phyloP scores from a whole-genome alignment of 2,113 vertebrate species.

The Xiphophorus couchianus region DNA sequence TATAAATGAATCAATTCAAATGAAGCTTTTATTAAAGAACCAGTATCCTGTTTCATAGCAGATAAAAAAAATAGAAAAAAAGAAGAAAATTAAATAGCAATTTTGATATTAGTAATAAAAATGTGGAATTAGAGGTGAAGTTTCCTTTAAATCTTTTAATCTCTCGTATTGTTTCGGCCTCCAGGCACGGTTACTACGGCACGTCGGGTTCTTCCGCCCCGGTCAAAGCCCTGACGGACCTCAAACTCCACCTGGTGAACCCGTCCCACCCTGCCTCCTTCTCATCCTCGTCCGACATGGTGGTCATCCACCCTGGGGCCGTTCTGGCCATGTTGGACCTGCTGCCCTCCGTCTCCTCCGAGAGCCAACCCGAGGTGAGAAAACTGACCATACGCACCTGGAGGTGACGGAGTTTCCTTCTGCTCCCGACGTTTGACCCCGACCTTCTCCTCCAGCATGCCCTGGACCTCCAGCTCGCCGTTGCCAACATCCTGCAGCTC shows the following conservation, averaged over 20 bases:
- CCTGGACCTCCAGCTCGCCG: slow-evolving; percentile 92
- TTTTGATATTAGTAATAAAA: too few relatives aligned
- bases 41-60: too few relatives aligned
- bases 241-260: slow-evolving; percentile 84
- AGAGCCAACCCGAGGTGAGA: slow-evolving; percentile 93
- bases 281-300: slow-evolving; percentile 83
- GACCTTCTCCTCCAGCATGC: slow-evolving; percentile 83
- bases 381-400: neutral
- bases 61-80: too few relatives aligned
- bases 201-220: slow-evolving; percentile 85
- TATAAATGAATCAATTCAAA: too few relatives aligned
- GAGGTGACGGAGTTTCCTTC: neutral
- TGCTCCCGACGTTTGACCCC: too few relatives aligned
- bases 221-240: slow-evolving; percentile 84
- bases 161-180: neutral
- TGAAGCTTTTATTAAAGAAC: too few relatives aligned
- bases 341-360: slow-evolving; percentile 89
- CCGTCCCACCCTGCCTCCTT: slow-evolving; percentile 73
- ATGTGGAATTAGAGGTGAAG: neutral
- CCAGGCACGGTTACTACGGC: slow-evolving; percentile 90
- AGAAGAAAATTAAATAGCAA: too few relatives aligned
- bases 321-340: slow-evolving; percentile 94
- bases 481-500: slow-evolving; percentile 93
- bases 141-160: neutral
- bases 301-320: slow-evolving; percentile 95